Evolutionary conservation across 2,888 invertebrate species (phyloP).

Genomic region (Plusia festucae): DNA sequence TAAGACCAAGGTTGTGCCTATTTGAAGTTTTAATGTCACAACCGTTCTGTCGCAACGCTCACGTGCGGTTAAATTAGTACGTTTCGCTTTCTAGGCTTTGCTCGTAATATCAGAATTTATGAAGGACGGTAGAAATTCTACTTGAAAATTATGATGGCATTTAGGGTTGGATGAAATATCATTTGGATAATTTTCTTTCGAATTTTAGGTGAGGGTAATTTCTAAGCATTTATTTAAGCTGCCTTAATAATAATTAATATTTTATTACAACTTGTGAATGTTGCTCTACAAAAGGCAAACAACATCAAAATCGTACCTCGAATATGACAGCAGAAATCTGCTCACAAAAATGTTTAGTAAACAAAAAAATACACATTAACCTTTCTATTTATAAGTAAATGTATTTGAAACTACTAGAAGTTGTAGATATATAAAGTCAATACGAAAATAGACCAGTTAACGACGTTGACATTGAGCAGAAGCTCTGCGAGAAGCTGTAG

Average conservation of each 20-base stretch:
- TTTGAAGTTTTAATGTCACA: constrained; percentile 43
- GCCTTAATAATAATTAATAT: too few relatives aligned
- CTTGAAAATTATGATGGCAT: background rate
- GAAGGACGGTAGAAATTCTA: constrained; percentile 6
- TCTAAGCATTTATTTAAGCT: too few relatives aligned
- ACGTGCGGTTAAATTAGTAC: constrained; percentile 24
- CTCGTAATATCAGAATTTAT: constrained; percentile 12
- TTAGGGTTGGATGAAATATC: background rate
- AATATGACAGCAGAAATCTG: too few relatives aligned
- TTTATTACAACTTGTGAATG: background rate
- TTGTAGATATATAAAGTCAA: constrained; percentile 11
- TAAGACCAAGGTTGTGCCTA: constrained; percentile 30
- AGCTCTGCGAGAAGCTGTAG: constrained; percentile 15
- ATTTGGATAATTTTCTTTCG: background rate
- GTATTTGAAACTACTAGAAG: background rate
- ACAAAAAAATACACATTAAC: background rate
- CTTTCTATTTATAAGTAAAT: background rate
- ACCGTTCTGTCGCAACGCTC: constrained; percentile 13
- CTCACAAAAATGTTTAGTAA: too few relatives aligned
- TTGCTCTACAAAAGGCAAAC: too few relatives aligned
- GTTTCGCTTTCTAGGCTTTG: constrained; percentile 17
- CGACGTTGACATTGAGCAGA: constrained; percentile 35
- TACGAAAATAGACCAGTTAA: constrained; percentile 21
- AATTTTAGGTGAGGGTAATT: background rate
- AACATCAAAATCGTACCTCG: too few relatives aligned